Percentiles rank a stretch among this genome's conserved stretches.
phyloP scores from a whole-genome alignment of 1,140 invertebrate species.

The Hydropsyche tenuis region DNA sequence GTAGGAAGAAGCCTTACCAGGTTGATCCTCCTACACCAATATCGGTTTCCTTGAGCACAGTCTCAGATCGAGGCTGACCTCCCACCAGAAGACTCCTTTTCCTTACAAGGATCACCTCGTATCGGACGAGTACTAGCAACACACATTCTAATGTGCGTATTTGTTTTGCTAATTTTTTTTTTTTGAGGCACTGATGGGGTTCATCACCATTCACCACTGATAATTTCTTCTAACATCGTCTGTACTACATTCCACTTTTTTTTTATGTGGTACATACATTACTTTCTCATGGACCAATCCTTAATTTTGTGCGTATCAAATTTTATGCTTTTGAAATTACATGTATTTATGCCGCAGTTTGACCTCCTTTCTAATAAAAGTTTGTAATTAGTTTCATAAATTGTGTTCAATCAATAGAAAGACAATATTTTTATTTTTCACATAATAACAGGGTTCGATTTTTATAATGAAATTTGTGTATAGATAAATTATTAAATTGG shows the following conservation, averaged over 20 bases:
- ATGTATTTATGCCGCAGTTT: background rate
- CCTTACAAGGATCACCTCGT: constrained; percentile 43
- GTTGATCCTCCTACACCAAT: constrained; percentile 26
- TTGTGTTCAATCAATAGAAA: too few relatives aligned
- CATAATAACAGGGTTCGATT: too few relatives aligned
- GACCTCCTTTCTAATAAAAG: constrained; percentile 2
- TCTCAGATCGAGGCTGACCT: constrained; percentile 21
- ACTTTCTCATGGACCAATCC: background rate
- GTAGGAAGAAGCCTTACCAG: constrained; percentile 37
- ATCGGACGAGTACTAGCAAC: background rate
- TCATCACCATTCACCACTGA: background rate
- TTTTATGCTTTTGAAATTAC: too few relatives aligned
- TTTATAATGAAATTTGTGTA: too few relatives aligned
- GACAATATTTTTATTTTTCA: too few relatives aligned
- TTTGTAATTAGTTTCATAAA: too few relatives aligned
- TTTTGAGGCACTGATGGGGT: background rate
- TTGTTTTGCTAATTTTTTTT: constrained; percentile 6
- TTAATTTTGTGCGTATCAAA: too few relatives aligned
- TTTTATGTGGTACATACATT: constrained; percentile 2
- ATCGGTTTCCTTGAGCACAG: constrained; percentile 23
- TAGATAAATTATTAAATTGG: too few relatives aligned
- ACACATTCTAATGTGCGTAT: background rate
- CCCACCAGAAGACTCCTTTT: constrained; percentile 37
- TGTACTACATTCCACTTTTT: constrained; percentile 11
- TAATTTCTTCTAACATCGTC: background rate